A percentile compares a stretch with the other conserved stretches of the same genome.
phyloP scores from a whole-genome alignment of 1,140 invertebrate genomes.

The Venturia canescens region DNA sequence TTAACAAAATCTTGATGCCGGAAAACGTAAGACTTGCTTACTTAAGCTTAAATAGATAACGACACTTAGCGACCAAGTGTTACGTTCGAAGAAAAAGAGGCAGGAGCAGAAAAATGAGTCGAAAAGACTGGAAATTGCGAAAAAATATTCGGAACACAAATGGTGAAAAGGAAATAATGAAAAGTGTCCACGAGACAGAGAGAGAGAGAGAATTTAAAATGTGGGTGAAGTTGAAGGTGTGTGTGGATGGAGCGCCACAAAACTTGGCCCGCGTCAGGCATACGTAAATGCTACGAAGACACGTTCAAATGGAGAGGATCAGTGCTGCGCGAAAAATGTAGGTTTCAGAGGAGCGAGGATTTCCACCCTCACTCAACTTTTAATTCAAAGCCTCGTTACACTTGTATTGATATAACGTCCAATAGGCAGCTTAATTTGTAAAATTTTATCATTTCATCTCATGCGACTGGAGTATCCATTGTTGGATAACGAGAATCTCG shows the following conservation, averaged over 20 bases:
- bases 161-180: slow-evolving; percentile 26
- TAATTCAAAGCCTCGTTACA: not conserved
- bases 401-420: not conserved
- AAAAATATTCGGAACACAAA: slow-evolving; percentile 1
- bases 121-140: not conserved
- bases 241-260: slow-evolving; percentile 23
- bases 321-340: no score
- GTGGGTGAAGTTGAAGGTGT: slow-evolving; percentile 11
- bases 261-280: slow-evolving; percentile 70
- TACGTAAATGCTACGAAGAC: slow-evolving; percentile 52
- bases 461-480: not conserved
- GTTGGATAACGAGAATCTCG: slow-evolving; percentile 1
- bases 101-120: not conserved
- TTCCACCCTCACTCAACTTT: not conserved
- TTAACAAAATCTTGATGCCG: not conserved
- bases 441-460: not conserved
- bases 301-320: slow-evolving; percentile 57
- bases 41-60: not conserved
- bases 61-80: not conserved
- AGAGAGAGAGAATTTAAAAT: not conserved
- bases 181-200: slow-evolving; percentile 19
- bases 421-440: not conserved
- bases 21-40: not conserved
- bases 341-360: slow-evolving; percentile 28
- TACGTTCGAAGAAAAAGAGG: not conserved